Evolutionary conservation across 1,140 invertebrate species (phyloP).

Genomic region (Drosophila tani): DNA sequence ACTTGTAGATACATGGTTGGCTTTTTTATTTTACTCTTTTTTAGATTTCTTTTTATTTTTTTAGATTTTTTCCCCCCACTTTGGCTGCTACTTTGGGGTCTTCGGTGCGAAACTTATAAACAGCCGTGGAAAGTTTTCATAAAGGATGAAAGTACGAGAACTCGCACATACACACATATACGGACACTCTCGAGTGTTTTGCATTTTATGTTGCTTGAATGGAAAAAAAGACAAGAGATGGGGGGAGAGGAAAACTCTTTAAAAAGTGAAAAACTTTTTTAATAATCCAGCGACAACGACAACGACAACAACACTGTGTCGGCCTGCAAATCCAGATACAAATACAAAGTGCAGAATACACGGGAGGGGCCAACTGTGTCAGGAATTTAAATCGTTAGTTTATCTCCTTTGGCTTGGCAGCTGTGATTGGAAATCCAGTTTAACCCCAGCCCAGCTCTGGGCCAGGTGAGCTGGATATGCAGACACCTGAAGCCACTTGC

Average conservation of each 20-base stretch:
- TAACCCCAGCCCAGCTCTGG: conserved; percentile 3
- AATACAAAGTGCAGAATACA: conserved; percentile 26
- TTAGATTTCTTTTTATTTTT: conserved; percentile 20
- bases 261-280: conserved; percentile 76
- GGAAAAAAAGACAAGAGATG: conserved; percentile 1
- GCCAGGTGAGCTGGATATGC: conserved; percentile 16
- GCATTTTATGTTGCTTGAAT: conserved; percentile 69
- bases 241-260: conserved; percentile 57
- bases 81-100: conserved; percentile 28
- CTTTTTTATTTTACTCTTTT: conserved; percentile 25
- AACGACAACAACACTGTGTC: conserved; percentile 21
- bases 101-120: conserved; percentile 70
- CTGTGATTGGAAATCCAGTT: conserved; percentile 47
- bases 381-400: conserved; percentile 80
- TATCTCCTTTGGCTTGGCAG: conserved; percentile 42
- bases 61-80: not conserved
- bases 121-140: conserved; percentile 77
- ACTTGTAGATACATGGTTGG: conserved; percentile 66
- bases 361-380: conserved; percentile 43
- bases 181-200: conserved; percentile 71
- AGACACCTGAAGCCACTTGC: conserved; percentile 38
- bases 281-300: conserved; percentile 76
- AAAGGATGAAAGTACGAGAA: conserved; percentile 68
- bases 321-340: conserved; percentile 32
- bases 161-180: conserved; percentile 36